A percentile compares a stretch with the other conserved stretches of the same genome.
Evolutionary conservation across 1,140 invertebrate species (phyloP).

Genomic region (Ctenoplectra terminalis): DNA sequence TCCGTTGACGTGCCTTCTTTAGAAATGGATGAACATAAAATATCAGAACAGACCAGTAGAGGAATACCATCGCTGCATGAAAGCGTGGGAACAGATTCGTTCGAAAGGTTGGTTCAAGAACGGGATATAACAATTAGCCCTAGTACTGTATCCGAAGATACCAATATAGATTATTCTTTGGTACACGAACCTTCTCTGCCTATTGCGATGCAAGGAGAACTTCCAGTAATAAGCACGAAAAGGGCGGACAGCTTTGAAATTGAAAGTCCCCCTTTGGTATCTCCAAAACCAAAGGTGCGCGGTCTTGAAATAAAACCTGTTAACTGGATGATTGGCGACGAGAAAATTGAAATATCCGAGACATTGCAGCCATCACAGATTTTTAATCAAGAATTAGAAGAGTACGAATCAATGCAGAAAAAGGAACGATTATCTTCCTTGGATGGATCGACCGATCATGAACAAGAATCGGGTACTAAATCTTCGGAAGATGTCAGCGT

Average conservation of each 20-base stretch:
- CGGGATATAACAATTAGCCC: slow-evolving; percentile 73
- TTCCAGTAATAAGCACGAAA: neutral
- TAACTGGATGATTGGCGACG: slow-evolving; percentile 81
- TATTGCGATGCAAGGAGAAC: neutral
- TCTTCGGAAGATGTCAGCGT: slow-evolving; percentile 69
- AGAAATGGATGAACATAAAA: slow-evolving; percentile 75
- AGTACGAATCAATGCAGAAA: slow-evolving; percentile 71
- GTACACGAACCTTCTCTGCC: slow-evolving; percentile 56
- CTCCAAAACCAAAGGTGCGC: slow-evolving; percentile 66
- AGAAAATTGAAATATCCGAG: slow-evolving; percentile 81
- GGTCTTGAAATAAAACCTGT: slow-evolving; percentile 79
- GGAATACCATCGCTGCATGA: slow-evolving; percentile 73
- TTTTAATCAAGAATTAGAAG: slow-evolving; percentile 80
- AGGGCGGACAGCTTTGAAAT: slow-evolving; percentile 77
- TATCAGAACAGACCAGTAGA: slow-evolving; percentile 61
- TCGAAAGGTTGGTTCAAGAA: slow-evolving; percentile 71
- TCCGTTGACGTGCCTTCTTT: slow-evolving; percentile 78
- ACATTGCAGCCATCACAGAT: slow-evolving; percentile 76
- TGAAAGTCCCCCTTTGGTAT: slow-evolving; percentile 77
- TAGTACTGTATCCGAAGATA: slow-evolving; percentile 73
- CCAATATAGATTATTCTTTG: slow-evolving; percentile 72
- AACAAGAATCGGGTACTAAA: slow-evolving; percentile 63
- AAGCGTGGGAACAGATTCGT: slow-evolving; percentile 73
- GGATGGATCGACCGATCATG: slow-evolving; percentile 55
- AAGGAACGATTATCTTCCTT: slow-evolving; percentile 51